Conservation (phyloP, 2,888 invertebrate genomes). For the Sialis fuliginosa region DNA sequence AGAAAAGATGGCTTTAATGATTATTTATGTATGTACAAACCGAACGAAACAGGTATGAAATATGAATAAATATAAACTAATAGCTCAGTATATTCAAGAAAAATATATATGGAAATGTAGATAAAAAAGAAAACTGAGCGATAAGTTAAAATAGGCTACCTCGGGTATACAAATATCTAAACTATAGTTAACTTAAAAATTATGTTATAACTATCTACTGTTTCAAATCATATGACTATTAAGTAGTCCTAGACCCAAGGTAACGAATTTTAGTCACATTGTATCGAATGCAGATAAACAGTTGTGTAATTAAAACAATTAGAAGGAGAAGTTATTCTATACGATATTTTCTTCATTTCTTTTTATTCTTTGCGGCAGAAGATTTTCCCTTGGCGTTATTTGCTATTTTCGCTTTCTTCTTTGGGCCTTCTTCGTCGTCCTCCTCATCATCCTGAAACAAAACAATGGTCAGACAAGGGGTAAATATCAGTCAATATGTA, state of each 20-base stretch:
- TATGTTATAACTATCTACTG: not conserved
- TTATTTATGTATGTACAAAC: conserved; percentile 4
- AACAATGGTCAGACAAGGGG: conserved; percentile 8
- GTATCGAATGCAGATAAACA: not conserved
- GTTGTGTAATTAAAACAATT: not conserved
- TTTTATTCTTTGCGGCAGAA: conserved; percentile 50
- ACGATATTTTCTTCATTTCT: conserved; percentile 23
- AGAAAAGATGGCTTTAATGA: conserved; percentile 5
- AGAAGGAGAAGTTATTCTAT: not conserved
- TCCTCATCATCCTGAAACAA: conserved; percentile 40
- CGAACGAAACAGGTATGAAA: conserved; percentile 2
- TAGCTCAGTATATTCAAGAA: not conserved
- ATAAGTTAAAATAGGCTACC: not conserved
- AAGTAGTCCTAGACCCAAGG: not conserved
- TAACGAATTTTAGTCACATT: not conserved
- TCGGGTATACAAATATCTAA: not conserved
- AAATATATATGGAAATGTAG: not conserved
- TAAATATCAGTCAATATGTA: not conserved
- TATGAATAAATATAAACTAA: conserved; percentile 5
- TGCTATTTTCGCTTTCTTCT: conserved; percentile 58
- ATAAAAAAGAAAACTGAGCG: not conserved
- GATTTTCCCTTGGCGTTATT: conserved; percentile 53
- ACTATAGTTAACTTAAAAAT: not conserved
- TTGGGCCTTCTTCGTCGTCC: conserved; percentile 61
- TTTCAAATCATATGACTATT: not conserved